Conservation (phyloP, 2,797 vertebrate species). For the Halcyon leucocephala region DNA sequence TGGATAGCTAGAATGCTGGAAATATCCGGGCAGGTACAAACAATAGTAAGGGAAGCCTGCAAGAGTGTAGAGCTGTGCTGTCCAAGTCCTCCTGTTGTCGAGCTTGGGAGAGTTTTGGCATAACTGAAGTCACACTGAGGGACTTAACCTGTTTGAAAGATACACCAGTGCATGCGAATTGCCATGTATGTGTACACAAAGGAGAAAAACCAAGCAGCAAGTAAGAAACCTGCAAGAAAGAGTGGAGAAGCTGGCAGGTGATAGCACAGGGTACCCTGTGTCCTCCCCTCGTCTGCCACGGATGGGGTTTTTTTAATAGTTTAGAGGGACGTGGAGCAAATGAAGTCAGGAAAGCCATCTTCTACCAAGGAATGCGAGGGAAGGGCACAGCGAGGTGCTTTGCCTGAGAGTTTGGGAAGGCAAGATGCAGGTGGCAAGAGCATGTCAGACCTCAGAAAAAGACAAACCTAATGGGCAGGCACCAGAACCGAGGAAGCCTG, state of each 20-base stretch:
- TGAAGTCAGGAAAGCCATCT: neutral
- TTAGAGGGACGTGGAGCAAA: neutral
- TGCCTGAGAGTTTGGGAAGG: neutral
- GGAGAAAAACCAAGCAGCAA: neutral
- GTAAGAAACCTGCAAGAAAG: neutral
- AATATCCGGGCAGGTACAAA: neutral
- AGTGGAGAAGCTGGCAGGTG: neutral
- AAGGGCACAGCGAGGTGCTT: accelerated
- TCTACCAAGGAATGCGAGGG: accelerated
- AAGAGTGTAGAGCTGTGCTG: neutral
- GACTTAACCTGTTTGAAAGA: neutral
- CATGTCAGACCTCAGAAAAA: neutral
- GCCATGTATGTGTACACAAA: neutral
- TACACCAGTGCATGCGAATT: neutral
- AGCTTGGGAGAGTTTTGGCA: neutral
- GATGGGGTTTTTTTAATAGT: neutral
- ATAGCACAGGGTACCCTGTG: accelerated
- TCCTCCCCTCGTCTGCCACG: neutral
- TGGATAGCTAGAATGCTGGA: neutral
- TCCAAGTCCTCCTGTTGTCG: neutral
- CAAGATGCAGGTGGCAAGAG: neutral
- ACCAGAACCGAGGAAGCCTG: neutral
- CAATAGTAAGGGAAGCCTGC: neutral
- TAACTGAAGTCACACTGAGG: neutral
- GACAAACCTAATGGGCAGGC: neutral